phyloP scores from a whole-genome alignment of 2,113 vertebrate species.

The Pandion haliaetus region DNA sequence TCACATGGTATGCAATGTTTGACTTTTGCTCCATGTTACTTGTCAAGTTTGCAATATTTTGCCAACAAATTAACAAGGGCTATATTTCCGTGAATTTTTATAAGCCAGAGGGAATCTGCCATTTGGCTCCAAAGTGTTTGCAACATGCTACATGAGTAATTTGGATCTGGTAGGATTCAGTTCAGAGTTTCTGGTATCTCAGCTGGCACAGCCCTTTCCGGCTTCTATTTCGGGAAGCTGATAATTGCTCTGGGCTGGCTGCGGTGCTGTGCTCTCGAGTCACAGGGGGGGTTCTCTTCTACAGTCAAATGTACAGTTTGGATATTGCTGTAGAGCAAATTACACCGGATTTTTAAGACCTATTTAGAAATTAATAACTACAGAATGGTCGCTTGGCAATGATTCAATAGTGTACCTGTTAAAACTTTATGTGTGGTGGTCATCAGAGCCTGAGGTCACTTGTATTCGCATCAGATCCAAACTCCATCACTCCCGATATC shows the following conservation, averaged over 20 bases:
- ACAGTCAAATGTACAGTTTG: not conserved
- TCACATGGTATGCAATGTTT: not conserved
- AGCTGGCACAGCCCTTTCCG: not conserved
- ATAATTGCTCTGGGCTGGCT: not conserved
- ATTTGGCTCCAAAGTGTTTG: not conserved
- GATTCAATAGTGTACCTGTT: not conserved
- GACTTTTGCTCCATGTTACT: not conserved
- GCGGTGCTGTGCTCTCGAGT: not conserved
- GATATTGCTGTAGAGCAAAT: not conserved
- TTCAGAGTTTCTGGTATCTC: not conserved
- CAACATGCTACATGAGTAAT: rapidly evolving
- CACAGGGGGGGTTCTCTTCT: not conserved
- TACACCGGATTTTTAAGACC: not conserved
- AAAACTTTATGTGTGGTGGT: not conserved
- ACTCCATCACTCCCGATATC: not conserved
- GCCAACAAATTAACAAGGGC: not conserved
- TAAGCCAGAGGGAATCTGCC: not conserved
- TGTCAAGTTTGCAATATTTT: not conserved
- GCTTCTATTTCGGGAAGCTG: not conserved
- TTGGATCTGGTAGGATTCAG: not conserved
- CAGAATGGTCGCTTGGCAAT: not conserved
- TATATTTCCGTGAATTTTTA: not conserved
- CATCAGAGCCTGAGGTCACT: not conserved
- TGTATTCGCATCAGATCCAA: not conserved
- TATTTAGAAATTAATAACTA: not conserved